Percentiles rank a stretch among this genome's conserved stretches.
These are phyloP conservation scores for Prochilodus magdalenae DNA, from an alignment of 2,113 vertebrate genomes.

Conservation along the genomic window DNA sequence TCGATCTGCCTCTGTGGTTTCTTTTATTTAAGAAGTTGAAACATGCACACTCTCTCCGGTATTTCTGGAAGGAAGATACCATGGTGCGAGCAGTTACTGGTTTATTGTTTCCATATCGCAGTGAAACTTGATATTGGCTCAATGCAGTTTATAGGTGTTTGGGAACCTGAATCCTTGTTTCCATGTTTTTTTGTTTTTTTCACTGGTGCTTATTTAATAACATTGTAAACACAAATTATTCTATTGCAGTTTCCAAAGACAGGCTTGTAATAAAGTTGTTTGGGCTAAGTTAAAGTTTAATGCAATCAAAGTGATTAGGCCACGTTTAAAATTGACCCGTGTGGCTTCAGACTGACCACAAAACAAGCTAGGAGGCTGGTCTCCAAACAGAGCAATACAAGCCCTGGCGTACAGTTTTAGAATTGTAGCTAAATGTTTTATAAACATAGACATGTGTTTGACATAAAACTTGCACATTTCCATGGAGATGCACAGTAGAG, in stretches of 20 bases:
- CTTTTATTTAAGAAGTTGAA: too few relatives aligned
- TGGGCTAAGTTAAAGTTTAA: constrained; percentile 51
- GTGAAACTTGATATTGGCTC: not conserved
- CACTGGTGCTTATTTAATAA: not conserved
- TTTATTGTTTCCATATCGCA: not conserved
- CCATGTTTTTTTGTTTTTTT: not conserved
- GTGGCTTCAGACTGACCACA: constrained; percentile 56
- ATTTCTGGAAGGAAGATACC: not conserved
- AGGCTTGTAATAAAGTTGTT: constrained; percentile 54
- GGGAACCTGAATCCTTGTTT: not conserved
- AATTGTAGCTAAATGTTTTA: constrained; percentile 64
- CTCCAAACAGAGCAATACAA: constrained; percentile 45
- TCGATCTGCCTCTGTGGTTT: not conserved
- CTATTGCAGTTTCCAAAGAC: not conserved
- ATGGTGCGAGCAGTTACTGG: not conserved
- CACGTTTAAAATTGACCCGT: constrained; percentile 48
- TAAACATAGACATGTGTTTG: constrained; percentile 73
- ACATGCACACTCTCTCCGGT: not conserved
- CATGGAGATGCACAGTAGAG: constrained; percentile 57
- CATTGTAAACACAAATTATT: constrained; percentile 39
- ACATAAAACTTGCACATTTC: constrained; percentile 67
- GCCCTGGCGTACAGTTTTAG: constrained; percentile 48
- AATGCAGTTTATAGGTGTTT: not conserved
- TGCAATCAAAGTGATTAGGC: constrained; percentile 53
- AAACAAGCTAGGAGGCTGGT: constrained; percentile 45